Percentiles rank a stretch among this genome's conserved stretches.
These are phyloP conservation scores for Gymnopithys bicolor DNA, from an alignment of 2,797 vertebrate genomes.

Conservation along the genomic window DNA sequence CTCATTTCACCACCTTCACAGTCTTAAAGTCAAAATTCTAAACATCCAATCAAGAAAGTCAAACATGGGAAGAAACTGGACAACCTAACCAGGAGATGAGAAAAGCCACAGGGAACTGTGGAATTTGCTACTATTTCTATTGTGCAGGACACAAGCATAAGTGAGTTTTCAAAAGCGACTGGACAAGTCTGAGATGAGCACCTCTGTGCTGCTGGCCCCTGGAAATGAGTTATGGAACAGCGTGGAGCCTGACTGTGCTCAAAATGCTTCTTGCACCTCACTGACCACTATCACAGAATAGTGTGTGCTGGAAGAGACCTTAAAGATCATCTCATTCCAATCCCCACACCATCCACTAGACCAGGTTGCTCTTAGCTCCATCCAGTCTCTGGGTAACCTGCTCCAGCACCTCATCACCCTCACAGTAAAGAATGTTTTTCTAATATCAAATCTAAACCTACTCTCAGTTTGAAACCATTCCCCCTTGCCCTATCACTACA, in stretches of 20 bases:
- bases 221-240: fast-evolving
- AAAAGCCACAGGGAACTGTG: not conserved
- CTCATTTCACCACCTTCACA: not conserved
- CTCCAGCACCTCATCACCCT: not conserved
- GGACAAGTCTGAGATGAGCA: fast-evolving
- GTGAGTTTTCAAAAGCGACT: not conserved
- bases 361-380: not conserved
- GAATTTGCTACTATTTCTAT: not conserved
- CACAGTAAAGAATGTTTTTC: not conserved
- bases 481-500: not conserved
- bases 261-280: not conserved
- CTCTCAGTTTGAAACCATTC: not conserved
- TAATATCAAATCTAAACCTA: not conserved
- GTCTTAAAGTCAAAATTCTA: not conserved
- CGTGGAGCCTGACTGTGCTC: not conserved
- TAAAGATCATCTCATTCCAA: not conserved
- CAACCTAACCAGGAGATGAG: not conserved
- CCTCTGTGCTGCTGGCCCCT: not conserved
- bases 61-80: not conserved
- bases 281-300: not conserved
- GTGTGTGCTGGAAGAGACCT: not conserved
- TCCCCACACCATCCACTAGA: not conserved
- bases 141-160: not conserved
- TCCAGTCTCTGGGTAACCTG: not conserved
- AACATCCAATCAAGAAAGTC: not conserved